Percentiles rank a stretch among this genome's conserved stretches.
Conservation (phyloP, 2,888 invertebrate species). For the Iphiclides podalirius region DNA sequence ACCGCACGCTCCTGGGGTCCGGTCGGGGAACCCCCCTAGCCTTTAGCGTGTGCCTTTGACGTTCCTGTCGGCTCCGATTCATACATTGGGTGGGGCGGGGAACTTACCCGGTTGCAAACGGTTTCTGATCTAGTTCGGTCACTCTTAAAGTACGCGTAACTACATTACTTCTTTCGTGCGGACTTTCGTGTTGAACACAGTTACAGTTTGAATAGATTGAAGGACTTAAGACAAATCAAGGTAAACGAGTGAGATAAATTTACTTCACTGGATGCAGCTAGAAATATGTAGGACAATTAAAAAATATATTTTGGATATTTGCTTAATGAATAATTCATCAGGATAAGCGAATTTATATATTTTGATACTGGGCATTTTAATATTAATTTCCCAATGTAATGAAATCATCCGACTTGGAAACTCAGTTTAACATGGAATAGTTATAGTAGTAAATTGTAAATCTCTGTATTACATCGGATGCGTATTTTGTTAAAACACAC, state of each 20-base stretch:
- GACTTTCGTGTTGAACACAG: too few species aligned
- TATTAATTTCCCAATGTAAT: slow-evolving; percentile 10
- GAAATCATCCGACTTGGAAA: slow-evolving; percentile 9
- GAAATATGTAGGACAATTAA: too few species aligned
- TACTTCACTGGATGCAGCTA: too few species aligned
- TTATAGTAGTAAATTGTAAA: too few species aligned
- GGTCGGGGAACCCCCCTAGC: slow-evolving; percentile 76
- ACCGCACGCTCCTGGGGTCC: slow-evolving; percentile 83
- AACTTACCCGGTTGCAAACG: not conserved
- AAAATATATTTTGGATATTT: too few species aligned
- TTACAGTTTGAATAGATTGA: too few species aligned
- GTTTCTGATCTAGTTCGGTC: not conserved
- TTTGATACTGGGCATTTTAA: too few species aligned
- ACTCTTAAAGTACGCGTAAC: slow-evolving; percentile 8
- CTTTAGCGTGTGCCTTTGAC: slow-evolving; percentile 65
- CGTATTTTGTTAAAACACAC: slow-evolving; percentile 21
- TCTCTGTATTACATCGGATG: not conserved
- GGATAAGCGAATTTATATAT: too few species aligned
- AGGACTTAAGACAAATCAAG: too few species aligned
- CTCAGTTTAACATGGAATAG: too few species aligned
- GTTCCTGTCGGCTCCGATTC: slow-evolving; percentile 51
- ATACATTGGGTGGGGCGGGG: slow-evolving; percentile 20
- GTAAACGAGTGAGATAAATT: too few species aligned
- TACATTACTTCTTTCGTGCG: slow-evolving; percentile 5
- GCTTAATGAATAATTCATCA: too few species aligned